Evolutionary conservation across 2,113 vertebrate species (phyloP).

Genomic region (Mohoua ochrocephala): DNA sequence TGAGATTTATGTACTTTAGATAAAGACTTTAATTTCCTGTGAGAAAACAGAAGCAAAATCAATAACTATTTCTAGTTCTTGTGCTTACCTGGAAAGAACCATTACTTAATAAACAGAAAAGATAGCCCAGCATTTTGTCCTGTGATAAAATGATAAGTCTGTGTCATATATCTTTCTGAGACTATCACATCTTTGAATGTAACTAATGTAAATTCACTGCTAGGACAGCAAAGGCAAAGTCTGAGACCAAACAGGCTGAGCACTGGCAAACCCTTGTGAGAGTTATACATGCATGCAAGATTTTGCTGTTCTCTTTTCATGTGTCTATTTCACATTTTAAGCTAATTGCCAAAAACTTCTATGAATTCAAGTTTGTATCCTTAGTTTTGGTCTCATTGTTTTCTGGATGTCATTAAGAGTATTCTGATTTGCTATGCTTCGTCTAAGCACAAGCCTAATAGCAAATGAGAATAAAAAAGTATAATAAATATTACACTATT

Average conservation of each 20-base stretch:
- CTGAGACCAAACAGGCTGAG: background rate
- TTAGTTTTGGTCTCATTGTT: background rate
- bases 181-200: background rate
- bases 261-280: background rate
- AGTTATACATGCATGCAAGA: background rate
- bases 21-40: constrained; percentile 31
- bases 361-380: background rate
- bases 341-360: background rate
- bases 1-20: constrained; percentile 3
- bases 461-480: background rate
- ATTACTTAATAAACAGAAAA: constrained; percentile 5
- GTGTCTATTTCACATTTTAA: background rate
- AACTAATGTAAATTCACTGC: background rate
- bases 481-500: background rate
- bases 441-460: background rate
- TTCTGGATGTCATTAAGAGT: background rate
- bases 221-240: background rate
- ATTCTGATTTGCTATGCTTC: background rate
- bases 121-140: background rate
- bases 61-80: background rate
- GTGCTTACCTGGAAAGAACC: background rate
- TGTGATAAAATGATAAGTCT: background rate
- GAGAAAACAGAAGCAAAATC: constrained; percentile 2
- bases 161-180: background rate
- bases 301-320: background rate